These are phyloP conservation scores for Drosophila nikananu DNA, from an alignment of 1,140 invertebrate species.

Conservation along the genomic window DNA sequence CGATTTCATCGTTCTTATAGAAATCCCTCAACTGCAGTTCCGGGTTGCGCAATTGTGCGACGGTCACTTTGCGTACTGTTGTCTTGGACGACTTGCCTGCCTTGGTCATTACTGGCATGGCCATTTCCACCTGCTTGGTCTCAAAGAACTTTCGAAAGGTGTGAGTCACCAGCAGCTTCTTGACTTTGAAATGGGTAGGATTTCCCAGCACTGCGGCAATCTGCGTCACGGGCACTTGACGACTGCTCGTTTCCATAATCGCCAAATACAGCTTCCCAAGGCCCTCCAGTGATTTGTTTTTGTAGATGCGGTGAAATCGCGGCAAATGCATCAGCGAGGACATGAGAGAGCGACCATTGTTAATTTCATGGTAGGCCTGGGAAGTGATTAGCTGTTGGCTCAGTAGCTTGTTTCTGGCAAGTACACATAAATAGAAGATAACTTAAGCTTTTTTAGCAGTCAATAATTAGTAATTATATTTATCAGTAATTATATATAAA, in stretches of 20 bases:
- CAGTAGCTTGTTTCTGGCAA: conserved; percentile 58
- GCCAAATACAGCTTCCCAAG: conserved; percentile 62
- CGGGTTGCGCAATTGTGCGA: conserved; percentile 61
- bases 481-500: too few relatives aligned
- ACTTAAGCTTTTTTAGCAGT: background rate
- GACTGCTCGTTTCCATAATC: conserved; percentile 37
- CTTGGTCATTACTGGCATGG: background rate
- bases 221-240: conserved; percentile 40
- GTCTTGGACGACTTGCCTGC: conserved; percentile 24
- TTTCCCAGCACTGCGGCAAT: conserved; percentile 31
- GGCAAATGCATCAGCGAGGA: conserved; percentile 57
- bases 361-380: conserved; percentile 63
- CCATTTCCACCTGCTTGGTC: conserved; percentile 30
- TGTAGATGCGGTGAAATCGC: conserved; percentile 58
- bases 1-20: conserved; percentile 86
- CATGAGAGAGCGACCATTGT: conserved; percentile 37
- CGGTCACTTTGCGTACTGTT: conserved; percentile 32
- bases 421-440: background rate
- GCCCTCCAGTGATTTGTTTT: conserved; percentile 48
- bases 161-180: conserved; percentile 59
- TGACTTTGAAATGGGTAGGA: conserved; percentile 33
- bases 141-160: conserved; percentile 69
- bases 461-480: background rate
- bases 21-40: conserved; percentile 56
- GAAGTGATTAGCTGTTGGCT: conserved; percentile 36